phyloP scores from a whole-genome alignment of 2,113 vertebrate species.

The Apodemus speciosus region DNA sequence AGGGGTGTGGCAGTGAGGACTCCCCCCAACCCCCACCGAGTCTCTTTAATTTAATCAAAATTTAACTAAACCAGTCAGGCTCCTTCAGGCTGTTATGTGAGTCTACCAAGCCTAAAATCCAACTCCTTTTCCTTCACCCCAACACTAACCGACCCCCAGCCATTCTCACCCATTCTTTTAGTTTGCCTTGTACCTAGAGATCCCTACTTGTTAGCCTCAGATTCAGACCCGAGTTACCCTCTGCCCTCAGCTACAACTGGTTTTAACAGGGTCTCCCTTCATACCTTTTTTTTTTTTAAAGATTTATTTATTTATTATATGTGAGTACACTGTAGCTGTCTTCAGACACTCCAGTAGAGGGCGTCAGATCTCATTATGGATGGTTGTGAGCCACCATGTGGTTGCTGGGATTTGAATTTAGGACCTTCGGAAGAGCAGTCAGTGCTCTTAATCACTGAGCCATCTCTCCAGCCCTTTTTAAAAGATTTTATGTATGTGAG shows the following conservation, averaged over 20 bases:
- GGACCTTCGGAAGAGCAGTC: no score
- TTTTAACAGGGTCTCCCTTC: neutral
- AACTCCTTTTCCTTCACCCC: neutral
- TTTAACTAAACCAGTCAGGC: neutral
- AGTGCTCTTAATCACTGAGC: no score
- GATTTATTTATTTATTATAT: no score
- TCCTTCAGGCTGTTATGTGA: neutral
- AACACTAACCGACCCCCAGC: neutral
- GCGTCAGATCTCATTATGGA: no score
- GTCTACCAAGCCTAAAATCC: neutral
- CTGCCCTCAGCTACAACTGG: neutral
- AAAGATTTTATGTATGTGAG: no score
- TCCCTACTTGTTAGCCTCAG: neutral
- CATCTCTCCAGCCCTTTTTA: no score
- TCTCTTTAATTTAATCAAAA: conserved; percentile 1
- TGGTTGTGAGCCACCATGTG: no score
- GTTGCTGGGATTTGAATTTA: no score
- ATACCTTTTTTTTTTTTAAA: neutral
- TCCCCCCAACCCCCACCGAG: neutral
- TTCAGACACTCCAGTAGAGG: no score
- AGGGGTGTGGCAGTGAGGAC: neutral
- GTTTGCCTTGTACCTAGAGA: neutral
- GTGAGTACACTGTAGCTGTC: no score
- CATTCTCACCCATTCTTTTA: neutral
- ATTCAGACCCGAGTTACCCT: neutral